Conservation (phyloP, 2,888 invertebrate genomes). For the Scaeva pyrastri region DNA sequence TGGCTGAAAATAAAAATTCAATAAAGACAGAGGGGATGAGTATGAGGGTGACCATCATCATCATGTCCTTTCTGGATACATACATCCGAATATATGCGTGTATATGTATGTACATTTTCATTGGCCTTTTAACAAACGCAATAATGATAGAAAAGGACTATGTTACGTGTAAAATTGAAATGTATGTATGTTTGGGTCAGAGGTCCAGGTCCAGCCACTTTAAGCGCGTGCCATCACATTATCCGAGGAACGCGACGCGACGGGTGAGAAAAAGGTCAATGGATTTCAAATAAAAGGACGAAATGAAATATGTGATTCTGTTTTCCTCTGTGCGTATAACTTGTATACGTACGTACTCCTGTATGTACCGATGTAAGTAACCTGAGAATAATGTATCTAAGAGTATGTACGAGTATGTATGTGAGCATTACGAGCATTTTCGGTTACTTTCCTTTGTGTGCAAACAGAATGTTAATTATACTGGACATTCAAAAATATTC, state of each 20-base stretch:
- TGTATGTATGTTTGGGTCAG: background rate
- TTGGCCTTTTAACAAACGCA: constrained; percentile 45
- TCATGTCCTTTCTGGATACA: too few relatives aligned
- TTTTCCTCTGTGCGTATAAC: background rate
- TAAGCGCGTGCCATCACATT: constrained; percentile 46
- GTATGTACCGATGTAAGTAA: background rate
- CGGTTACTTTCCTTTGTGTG: constrained; percentile 60
- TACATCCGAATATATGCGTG: background rate
- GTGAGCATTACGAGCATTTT: constrained; percentile 36
- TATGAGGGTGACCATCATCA: constrained; percentile 6
- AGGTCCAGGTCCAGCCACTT: constrained; percentile 19
- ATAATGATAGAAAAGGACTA: constrained; percentile 23
- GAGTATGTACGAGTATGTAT: background rate
- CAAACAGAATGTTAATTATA: constrained; percentile 62
- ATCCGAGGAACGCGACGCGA: background rate
- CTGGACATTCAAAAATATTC: constrained; percentile 33
- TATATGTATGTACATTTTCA: constrained; percentile 12
- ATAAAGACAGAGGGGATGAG: background rate
- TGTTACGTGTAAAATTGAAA: background rate
- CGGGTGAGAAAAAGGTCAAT: constrained; percentile 64
- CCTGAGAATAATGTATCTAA: constrained; percentile 20
- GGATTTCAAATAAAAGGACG: constrained; percentile 55
- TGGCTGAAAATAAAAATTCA: constrained; percentile 41
- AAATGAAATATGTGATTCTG: constrained; percentile 45
- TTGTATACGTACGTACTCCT: too few relatives aligned